Conservation (phyloP, 2,113 vertebrate genomes). For the Spea bombifrons region DNA sequence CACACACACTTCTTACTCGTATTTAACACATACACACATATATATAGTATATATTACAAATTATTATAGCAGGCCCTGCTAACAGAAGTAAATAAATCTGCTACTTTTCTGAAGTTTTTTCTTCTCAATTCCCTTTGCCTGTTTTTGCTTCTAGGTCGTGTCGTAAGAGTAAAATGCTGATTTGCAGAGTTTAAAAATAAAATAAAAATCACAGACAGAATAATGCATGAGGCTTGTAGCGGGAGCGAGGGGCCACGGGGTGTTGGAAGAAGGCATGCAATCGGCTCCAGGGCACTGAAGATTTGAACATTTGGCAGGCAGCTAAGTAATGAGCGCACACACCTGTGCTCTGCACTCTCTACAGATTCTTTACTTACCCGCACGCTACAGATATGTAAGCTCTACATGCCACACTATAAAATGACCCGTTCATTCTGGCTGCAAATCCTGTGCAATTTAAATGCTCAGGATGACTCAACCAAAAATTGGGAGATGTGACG, state of each 20-base stretch:
- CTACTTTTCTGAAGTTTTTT: too few species aligned
- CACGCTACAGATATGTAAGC: not conserved
- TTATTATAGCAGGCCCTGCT: too few species aligned
- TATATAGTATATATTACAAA: too few species aligned
- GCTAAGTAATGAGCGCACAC: not conserved
- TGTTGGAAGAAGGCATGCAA: not conserved
- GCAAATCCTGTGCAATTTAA: too few species aligned
- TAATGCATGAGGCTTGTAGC: not conserved
- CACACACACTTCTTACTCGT: too few species aligned
- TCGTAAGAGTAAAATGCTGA: not conserved
- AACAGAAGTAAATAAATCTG: too few species aligned
- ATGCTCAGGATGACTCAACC: too few species aligned
- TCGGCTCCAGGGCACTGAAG: constrained; percentile 7
- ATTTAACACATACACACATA: too few species aligned
- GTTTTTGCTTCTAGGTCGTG: not conserved
- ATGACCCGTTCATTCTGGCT: too few species aligned
- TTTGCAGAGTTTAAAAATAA: constrained; percentile 16
- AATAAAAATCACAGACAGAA: not conserved
- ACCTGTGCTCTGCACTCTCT: not conserved
- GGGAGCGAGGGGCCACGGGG: not conserved
- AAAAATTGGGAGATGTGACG: too few species aligned
- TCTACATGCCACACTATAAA: too few species aligned
- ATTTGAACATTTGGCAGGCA: not conserved
- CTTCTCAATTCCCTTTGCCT: not conserved
- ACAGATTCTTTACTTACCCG: not conserved